A percentile compares a stretch with the other conserved stretches of the same genome.
Conservation (phyloP, 1,140 invertebrate genomes). For the Phenacoccus solenopsis region DNA sequence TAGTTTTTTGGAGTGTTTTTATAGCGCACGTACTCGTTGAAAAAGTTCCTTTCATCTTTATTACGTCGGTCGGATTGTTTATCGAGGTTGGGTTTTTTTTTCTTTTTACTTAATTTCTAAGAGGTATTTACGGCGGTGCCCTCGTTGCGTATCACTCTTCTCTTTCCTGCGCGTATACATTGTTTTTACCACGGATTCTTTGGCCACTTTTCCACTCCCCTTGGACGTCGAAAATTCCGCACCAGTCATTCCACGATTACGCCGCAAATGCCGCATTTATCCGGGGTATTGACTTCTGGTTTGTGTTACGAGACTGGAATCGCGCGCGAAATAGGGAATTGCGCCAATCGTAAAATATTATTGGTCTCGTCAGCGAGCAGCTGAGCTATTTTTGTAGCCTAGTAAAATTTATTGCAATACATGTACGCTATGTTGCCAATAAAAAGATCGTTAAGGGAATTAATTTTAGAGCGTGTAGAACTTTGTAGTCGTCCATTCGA, state of each 20-base stretch:
- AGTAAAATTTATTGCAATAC: neutral
- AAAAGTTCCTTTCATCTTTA: neutral
- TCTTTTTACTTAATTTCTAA: too few species aligned
- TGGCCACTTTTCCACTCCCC: too few species aligned
- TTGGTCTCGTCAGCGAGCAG: neutral
- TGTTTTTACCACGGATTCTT: too few species aligned
- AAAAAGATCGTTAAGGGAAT: neutral
- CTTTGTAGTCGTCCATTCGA: too few species aligned
- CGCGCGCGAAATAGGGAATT: neutral
- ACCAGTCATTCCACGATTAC: too few species aligned
- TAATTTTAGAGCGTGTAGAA: neutral
- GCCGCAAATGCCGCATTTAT: too few species aligned
- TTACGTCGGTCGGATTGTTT: neutral
- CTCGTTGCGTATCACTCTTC: too few species aligned
- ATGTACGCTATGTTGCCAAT: neutral
- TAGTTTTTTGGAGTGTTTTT: neutral
- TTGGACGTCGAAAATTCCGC: too few species aligned
- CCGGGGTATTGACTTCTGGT: neutral
- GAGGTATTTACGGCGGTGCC: too few species aligned
- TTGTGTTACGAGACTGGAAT: neutral
- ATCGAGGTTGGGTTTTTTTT: neutral
- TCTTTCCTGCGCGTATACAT: too few species aligned
- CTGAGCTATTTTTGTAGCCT: neutral
- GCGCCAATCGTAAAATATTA: slow-evolving; percentile 3
- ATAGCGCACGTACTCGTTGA: neutral